phyloP scores from a whole-genome alignment of 2,888 invertebrate genomes.

The Drosophila greeni region DNA sequence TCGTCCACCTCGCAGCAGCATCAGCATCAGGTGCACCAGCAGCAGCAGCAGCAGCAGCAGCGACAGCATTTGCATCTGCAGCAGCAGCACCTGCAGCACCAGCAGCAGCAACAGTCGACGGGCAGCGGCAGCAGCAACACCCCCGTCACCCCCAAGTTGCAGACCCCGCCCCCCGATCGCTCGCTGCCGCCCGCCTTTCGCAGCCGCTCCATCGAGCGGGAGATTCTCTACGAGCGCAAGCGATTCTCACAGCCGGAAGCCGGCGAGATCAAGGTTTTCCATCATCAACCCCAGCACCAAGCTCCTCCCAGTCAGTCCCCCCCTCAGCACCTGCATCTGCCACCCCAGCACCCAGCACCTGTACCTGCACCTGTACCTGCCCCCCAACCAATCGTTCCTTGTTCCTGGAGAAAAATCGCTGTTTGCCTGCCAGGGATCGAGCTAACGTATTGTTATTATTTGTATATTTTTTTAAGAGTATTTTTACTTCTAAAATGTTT shows the following conservation, averaged over 20 bases:
- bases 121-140: slow-evolving; percentile 63
- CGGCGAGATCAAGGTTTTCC: slow-evolving; percentile 72
- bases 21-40: slow-evolving; percentile 53
- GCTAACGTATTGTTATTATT: background rate
- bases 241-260: slow-evolving; percentile 76
- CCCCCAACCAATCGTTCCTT: background rate
- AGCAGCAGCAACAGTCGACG: slow-evolving; percentile 58
- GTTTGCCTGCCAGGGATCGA: background rate
- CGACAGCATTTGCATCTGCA: slow-evolving; percentile 35
- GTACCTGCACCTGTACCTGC: background rate
- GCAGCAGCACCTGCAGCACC: slow-evolving; percentile 58
- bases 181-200: slow-evolving; percentile 77
- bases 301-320: background rate
- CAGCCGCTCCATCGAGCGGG: slow-evolving; percentile 77
- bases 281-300: slow-evolving; percentile 8
- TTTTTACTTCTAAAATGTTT: background rate
- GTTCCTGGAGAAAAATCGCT: background rate
- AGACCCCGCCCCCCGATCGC: slow-evolving; percentile 74
- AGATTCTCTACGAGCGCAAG: slow-evolving; percentile 76
- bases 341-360: background rate
- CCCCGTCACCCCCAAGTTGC: slow-evolving; percentile 66
- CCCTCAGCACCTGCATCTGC: slow-evolving; percentile 10
- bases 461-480: background rate
- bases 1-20: slow-evolving; percentile 64
- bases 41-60: slow-evolving; percentile 16